Base-by-base conservation (phyloP, 2,113 vertebrate genomes). In the Dolichotis patagonum region DNA sequence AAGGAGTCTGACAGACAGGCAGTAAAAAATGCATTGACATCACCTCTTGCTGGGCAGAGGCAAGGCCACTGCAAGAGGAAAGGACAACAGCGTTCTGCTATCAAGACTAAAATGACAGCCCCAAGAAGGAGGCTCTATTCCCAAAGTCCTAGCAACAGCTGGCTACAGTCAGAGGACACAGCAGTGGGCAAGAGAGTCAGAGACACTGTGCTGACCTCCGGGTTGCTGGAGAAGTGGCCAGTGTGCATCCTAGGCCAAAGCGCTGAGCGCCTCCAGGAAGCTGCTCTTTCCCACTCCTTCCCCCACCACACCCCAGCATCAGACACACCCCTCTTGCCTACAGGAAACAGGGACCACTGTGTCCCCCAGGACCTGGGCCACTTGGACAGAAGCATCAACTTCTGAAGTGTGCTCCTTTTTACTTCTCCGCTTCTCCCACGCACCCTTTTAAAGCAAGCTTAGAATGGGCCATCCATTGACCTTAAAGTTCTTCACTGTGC, bases 21-120 rank as follows among this genome's bases (percentile, higher is more conserved):
- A 54, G 97, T 52, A 20, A 81, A 81, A 54, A 35, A n/a, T 1
- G 19, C 88, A 88, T 96, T 98, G 98, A 98, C 97, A 98, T 98
- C 98, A 98, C 96, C 98, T 46, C 43, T 35, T 0, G 17, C 92
- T 93, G 95, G 97, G 95, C 92, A 89, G 73, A 94, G 90, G 81
- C 84, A 96, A 96, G 97, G 85, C 62, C 71, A 80, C 97, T 97
- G 73, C 46, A 52, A 32, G 46, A 95, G 94, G 90, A 86, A 93
- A 97, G 88, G 97, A 97, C 78, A 82, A 85, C 97, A 98, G 97
- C 95, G 97, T 98, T 97, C 98, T 98, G 96, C 96, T 97, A 97
- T 98, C 95, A 97, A 97, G 85, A 91, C 85, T 12, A 20, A 78
- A 88, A 73, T 77, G 96, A 97, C 71, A 97, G n/a, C 75, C 83